Percentiles rank a stretch among this genome's conserved stretches.
Evolutionary conservation across 2,888 invertebrate species (phyloP).

Genomic region (Tenthredo amoena): DNA sequence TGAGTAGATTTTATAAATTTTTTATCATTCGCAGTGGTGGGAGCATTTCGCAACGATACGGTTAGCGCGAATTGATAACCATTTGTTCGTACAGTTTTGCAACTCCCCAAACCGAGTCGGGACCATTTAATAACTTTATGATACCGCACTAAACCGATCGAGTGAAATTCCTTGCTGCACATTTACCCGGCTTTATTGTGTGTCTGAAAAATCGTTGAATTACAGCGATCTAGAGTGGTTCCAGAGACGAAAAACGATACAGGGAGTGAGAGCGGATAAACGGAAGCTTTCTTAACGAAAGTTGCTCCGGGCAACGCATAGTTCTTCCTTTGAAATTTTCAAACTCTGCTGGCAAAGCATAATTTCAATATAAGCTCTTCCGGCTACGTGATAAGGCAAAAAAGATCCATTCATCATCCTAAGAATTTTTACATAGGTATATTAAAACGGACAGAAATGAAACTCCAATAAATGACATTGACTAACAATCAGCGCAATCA

Average conservation of each 20-base stretch:
- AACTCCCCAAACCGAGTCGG: not conserved
- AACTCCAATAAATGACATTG: not conserved
- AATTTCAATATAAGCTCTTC: not conserved
- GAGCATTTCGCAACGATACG: not conserved
- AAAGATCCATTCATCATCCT: not conserved
- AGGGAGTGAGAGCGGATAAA: not conserved
- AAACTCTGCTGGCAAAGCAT: not conserved
- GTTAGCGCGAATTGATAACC: not conserved
- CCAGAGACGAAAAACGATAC: not conserved
- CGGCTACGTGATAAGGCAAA: not conserved
- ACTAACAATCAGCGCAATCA: not conserved
- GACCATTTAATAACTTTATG: not conserved
- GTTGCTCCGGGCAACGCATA: not conserved
- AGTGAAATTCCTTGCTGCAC: not conserved
- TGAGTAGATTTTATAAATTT: not conserved
- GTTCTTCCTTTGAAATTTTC: conserved; percentile 15
- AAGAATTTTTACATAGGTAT: not conserved
- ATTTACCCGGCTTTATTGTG: not conserved
- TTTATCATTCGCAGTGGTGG: not conserved
- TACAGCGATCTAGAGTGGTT: not conserved
- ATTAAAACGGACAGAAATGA: not conserved
- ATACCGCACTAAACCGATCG: not conserved
- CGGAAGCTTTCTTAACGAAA: not conserved
- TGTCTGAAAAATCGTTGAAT: not conserved
- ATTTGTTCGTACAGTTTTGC: not conserved